Base-by-base conservation (phyloP, 2,797 vertebrate species). In the Myripristis murdjan region DNA sequence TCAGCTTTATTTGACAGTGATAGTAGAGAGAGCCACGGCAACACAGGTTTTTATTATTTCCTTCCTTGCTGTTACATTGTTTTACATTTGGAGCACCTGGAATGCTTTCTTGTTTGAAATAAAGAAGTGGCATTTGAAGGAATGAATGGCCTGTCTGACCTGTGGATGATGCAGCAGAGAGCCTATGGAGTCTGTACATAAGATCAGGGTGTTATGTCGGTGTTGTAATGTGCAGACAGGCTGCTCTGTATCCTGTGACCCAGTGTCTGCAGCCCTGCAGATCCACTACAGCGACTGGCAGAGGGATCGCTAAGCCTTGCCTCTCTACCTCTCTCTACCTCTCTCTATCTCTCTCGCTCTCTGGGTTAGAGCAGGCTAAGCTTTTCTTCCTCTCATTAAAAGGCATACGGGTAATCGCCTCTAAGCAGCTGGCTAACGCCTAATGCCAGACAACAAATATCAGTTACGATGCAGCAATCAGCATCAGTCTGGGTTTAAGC, bases 331-430 rank as follows among this genome's bases (percentile, higher is more conserved):
- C 55, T 23, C n/a, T 10, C 53, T 24, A n/a, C n/a, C 26, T 18
- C 70, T 69, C 62, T 59, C 28, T 48, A 58, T 43, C 47, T 39
- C 67, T 1, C 72, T 51, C 26, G 39, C 64, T 85, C 82, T 87
- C 86, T 69, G 81, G 90, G 90, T 91, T 87, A 91, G 48, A 67
- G 77, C 63, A 54, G 60, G 77, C 71, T 91, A 89, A 92, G 86
- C 87, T 70, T 76, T 73, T 84, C 89, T 85, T 90, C 86, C 87
- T 84, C 91, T 90, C 87, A 89, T 92, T 93, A 91, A 91, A 93
- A 86, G 85, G 79, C 84, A 80, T 76, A 82, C 83, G 58, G 77
- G 69, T 92, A 90, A 92, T 93, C 88, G 59, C 61, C 59, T 84
- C 66, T 87, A 87, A 92, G 90, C 85, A 86, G 90, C 83, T 84